phyloP scores from a whole-genome alignment of 2,888 invertebrate genomes.

The Willowsia nigromaculata region DNA sequence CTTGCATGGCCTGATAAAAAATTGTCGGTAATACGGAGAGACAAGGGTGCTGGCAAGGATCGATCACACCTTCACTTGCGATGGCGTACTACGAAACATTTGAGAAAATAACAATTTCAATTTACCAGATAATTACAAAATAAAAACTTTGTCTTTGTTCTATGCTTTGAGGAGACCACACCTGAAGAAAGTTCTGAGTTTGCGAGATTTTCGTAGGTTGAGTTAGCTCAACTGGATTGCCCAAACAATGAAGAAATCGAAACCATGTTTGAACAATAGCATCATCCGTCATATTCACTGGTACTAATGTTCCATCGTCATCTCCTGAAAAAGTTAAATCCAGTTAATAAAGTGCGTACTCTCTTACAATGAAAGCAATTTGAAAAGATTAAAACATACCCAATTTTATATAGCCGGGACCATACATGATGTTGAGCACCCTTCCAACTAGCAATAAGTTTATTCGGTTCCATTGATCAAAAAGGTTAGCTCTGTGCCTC shows the following conservation, averaged over 20 bases:
- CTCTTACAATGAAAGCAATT: too few species aligned
- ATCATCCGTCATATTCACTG: constrained; percentile 91
- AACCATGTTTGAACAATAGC: constrained; percentile 98
- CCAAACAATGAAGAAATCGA: constrained; percentile 94
- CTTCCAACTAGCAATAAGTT: constrained; percentile 93
- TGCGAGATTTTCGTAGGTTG: constrained; percentile 89
- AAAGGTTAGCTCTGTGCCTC: constrained; percentile 95
- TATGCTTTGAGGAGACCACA: constrained; percentile 5
- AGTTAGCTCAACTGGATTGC: constrained; percentile 95
- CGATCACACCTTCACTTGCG: constrained; percentile 87
- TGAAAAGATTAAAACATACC: constrained; percentile 65
- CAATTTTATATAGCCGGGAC: constrained; percentile 82
- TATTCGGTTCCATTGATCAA: constrained; percentile 97
- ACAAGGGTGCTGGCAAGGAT: constrained; percentile 95
- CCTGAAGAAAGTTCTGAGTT: constrained; percentile 87
- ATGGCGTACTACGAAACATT: constrained; percentile 84
- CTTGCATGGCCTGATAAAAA: constrained; percentile 95
- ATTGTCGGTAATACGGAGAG: constrained; percentile 90
- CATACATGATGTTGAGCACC: constrained; percentile 93
- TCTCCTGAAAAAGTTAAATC: constrained; percentile 86
- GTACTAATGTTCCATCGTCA: constrained; percentile 91
- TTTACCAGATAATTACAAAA: too few species aligned
- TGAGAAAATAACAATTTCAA: background rate
- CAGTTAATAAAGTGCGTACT: too few species aligned
- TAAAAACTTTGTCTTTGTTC: background rate